phyloP scores from a whole-genome alignment of 1,140 invertebrate species.

The Penaeus vannamei region DNA sequence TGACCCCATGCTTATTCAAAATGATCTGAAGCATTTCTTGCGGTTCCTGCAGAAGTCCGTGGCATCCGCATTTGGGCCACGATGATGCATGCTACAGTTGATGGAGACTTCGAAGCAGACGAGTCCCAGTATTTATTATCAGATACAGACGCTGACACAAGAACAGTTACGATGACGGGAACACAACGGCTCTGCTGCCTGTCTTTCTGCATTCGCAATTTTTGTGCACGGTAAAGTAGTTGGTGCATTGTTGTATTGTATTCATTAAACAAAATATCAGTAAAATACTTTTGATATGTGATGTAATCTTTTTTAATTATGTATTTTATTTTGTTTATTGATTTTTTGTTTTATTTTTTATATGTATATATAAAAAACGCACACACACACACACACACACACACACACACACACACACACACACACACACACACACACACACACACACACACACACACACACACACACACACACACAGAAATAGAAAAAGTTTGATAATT shows the following conservation, averaged over 20 bases:
- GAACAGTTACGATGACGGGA: constrained; percentile 42
- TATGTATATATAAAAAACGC: no score
- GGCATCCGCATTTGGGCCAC: background rate
- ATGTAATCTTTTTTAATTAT: no score
- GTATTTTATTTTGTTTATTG: no score
- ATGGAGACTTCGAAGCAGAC: constrained; percentile 63
- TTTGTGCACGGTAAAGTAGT: constrained; percentile 32
- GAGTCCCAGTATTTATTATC: constrained; percentile 64
- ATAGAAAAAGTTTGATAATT: background rate
- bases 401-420: no score
- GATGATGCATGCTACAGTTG: constrained; percentile 57
- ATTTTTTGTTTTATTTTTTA: no score
- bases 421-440: no score
- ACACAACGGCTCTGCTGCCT: constrained; percentile 46
- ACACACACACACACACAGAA: no score
- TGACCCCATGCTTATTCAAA: background rate
- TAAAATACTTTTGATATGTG: background rate
- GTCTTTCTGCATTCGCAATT: constrained; percentile 56
- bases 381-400: no score
- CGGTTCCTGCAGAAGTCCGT: background rate
- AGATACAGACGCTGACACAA: constrained; percentile 57
- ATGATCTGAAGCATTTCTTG: no score
- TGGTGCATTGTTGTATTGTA: background rate
- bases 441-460: no score
- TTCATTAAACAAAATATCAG: background rate